Evolutionary conservation across 2,888 invertebrate genomes (phyloP).

Genomic region (Habrosyne pyritoides): DNA sequence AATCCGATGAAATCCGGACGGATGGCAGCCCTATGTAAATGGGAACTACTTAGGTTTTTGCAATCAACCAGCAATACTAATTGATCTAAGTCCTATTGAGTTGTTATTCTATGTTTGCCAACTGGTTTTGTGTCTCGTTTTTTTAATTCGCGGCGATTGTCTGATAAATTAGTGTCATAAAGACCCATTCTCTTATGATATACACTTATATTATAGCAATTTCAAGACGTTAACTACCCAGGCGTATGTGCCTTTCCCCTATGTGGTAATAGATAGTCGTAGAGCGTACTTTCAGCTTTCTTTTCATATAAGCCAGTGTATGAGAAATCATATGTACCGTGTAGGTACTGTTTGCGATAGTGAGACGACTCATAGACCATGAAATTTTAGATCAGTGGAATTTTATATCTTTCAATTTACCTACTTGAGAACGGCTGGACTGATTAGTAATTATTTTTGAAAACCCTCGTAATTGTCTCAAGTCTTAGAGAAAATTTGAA

Average conservation of each 20-base stretch:
- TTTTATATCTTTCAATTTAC: too few relatives aligned
- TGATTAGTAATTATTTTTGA: too few relatives aligned
- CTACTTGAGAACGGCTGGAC: too few relatives aligned
- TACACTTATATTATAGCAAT: background rate
- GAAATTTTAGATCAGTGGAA: too few relatives aligned
- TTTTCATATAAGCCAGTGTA: background rate
- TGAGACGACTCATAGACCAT: too few relatives aligned
- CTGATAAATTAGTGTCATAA: background rate
- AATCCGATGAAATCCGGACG: too few relatives aligned
- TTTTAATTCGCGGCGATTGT: background rate
- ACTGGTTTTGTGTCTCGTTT: background rate
- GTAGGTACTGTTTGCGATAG: background rate
- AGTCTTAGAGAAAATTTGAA: too few relatives aligned
- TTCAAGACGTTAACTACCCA: background rate
- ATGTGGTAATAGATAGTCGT: background rate
- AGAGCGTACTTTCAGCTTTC: background rate
- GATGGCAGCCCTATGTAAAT: too few relatives aligned
- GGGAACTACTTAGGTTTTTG: background rate
- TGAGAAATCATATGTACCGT: background rate
- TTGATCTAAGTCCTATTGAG: background rate
- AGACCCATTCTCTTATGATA: background rate
- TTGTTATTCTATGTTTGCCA: background rate
- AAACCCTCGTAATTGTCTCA: too few relatives aligned
- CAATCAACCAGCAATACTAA: background rate
- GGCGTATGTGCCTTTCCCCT: background rate